phyloP scores from a whole-genome alignment of 2,113 vertebrate genomes.

The Gavia stellata region DNA sequence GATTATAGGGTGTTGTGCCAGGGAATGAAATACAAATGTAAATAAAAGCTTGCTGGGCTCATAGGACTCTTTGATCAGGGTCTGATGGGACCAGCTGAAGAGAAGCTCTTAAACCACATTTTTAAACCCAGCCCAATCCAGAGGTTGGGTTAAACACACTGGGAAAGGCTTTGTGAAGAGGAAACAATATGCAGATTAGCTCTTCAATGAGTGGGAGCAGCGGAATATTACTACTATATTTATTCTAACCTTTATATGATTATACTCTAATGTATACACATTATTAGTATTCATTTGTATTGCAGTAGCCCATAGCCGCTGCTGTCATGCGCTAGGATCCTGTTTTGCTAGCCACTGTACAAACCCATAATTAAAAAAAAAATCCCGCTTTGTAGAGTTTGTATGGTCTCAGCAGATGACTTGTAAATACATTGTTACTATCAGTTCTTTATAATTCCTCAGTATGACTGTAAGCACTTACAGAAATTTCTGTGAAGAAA shows the following conservation, averaged over 20 bases:
- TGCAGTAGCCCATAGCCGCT: not conserved
- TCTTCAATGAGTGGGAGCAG: not conserved
- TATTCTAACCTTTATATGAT: not conserved
- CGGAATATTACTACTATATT: not conserved
- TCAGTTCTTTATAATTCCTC: not conserved
- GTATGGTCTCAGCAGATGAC: not conserved
- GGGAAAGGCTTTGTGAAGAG: not conserved
- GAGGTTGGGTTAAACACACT: not conserved
- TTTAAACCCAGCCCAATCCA: not conserved
- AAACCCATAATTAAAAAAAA: not conserved
- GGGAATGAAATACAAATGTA: not conserved
- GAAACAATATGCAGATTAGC: not conserved
- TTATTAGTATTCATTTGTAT: constrained; percentile 24
- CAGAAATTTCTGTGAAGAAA: not conserved
- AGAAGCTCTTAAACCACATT: not conserved
- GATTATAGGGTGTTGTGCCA: not conserved
- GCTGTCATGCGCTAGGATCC: not conserved
- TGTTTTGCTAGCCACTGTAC: not conserved
- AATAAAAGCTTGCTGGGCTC: not conserved
- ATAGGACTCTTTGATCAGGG: not conserved
- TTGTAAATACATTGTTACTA: not conserved
- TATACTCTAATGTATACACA: not conserved
- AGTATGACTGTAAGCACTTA: not conserved
- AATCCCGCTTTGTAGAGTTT: not conserved
- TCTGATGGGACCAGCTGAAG: not conserved